Percentiles rank a stretch among this genome's conserved stretches.
phyloP scores from a whole-genome alignment of 2,113 vertebrate species.

The Mixornis gularis region DNA sequence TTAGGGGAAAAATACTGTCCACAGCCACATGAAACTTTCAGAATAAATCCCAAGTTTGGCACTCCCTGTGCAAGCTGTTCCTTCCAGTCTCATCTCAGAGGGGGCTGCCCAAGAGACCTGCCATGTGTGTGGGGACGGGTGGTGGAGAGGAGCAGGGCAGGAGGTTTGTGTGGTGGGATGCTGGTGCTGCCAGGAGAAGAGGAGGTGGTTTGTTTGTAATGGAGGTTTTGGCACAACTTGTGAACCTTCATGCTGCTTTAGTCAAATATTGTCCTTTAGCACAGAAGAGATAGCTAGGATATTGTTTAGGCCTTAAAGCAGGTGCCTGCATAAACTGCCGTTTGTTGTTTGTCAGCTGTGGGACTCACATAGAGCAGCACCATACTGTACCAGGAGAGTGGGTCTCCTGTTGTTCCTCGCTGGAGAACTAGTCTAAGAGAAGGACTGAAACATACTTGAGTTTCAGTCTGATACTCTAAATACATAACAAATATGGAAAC shows the following conservation, averaged over 20 bases:
- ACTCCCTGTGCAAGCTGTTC: neutral
- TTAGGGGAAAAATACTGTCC: neutral
- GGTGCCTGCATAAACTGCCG: neutral
- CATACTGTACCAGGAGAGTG: neutral
- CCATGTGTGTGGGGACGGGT: rapidly evolving
- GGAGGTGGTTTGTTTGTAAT: neutral
- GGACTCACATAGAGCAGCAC: neutral
- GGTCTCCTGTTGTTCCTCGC: neutral
- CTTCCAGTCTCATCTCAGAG: rapidly evolving
- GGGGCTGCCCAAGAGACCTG: neutral
- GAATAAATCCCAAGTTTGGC: neutral
- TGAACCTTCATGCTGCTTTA: neutral
- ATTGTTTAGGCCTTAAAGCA: neutral
- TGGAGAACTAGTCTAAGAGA: neutral
- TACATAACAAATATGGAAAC: neutral
- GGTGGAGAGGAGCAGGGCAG: neutral
- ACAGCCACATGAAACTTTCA: neutral
- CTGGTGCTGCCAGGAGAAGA: neutral
- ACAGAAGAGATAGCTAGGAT: neutral
- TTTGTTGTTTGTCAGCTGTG: neutral
- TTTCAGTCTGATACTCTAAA: neutral
- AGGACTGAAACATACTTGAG: neutral
- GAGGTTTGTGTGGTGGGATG: rapidly evolving
- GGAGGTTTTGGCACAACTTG: neutral
- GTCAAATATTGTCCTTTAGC: neutral